A percentile compares a stretch with the other conserved stretches of the same genome.
phyloP scores from a whole-genome alignment of 2,797 vertebrate genomes.

The Cirrhinus molitorella region DNA sequence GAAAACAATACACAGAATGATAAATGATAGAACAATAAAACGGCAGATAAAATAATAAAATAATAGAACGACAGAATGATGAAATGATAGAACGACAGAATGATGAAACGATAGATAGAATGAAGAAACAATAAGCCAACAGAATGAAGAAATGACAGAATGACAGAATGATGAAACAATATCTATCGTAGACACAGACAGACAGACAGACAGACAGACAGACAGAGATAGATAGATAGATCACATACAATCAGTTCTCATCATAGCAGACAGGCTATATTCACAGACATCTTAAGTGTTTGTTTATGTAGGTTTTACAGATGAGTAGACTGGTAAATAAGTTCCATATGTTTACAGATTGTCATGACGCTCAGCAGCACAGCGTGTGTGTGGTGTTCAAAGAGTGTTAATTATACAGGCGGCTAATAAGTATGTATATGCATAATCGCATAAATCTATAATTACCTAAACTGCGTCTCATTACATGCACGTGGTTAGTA shows the following conservation, averaged over 20 bases:
- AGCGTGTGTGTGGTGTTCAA: conserved; percentile 29
- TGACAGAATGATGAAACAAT: no score
- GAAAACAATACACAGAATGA: no score
- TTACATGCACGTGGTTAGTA: conserved; percentile 49
- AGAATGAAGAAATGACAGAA: no score
- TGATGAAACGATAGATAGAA: no score
- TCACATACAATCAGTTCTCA: neutral
- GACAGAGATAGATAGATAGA: no score
- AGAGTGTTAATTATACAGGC: conserved; percentile 57
- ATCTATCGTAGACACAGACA: no score
- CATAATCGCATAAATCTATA: conserved; percentile 61
- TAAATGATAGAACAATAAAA: no score
- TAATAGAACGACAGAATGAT: no score
- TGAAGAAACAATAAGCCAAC: no score
- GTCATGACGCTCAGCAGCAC: conserved; percentile 22
- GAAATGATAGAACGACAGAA: no score
- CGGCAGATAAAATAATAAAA: no score
- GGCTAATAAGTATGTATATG: conserved; percentile 60
- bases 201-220: no score
- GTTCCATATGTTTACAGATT: conserved; percentile 52
- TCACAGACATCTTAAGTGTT: neutral
- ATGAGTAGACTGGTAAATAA: conserved; percentile 44
- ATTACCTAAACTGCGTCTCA: conserved; percentile 59
- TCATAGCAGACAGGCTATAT: neutral
- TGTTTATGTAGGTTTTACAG: conserved; percentile 35